Percentiles rank a stretch among this genome's conserved stretches.
These are phyloP conservation scores for Xiphophorus maculatus DNA, from an alignment of 2,113 vertebrate genomes.

Conservation along the genomic window DNA sequence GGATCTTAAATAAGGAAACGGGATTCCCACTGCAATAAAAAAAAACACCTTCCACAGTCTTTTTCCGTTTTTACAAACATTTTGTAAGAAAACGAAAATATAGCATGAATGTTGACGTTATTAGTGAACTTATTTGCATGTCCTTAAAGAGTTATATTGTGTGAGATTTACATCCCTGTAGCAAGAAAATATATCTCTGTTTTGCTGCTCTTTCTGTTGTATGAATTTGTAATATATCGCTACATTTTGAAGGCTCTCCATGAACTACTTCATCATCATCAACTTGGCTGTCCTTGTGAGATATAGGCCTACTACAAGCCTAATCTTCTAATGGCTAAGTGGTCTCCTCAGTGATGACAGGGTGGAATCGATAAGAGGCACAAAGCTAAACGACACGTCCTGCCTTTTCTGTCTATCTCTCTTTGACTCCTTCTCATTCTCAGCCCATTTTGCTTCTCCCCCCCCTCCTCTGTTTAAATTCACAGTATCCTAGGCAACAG, in stretches of 20 bases:
- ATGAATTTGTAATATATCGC: constrained; percentile 17
- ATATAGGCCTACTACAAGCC: constrained; percentile 42
- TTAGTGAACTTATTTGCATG: constrained; percentile 5
- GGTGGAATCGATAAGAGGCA: constrained; percentile 61
- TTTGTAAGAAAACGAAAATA: neutral
- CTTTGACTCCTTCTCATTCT: constrained; percentile 25
- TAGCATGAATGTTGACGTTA: constrained; percentile 26
- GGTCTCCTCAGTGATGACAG: constrained; percentile 55
- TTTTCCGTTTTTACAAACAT: neutral
- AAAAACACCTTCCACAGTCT: neutral
- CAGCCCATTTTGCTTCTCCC: constrained; percentile 24
- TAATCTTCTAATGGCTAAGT: constrained; percentile 70
- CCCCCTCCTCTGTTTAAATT: constrained; percentile 45
- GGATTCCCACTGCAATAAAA: no score
- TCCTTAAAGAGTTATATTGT: constrained; percentile 30
- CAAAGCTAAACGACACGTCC: constrained; percentile 58
- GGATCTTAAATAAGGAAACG: no score
- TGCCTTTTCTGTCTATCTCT: constrained; percentile 41
- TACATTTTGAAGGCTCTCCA: constrained; percentile 18
- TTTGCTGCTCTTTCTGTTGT: constrained; percentile 19
- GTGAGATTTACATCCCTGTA: constrained; percentile 50
- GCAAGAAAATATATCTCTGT: constrained; percentile 32
- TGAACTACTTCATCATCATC: constrained; percentile 1
- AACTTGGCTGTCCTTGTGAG: constrained; percentile 43
- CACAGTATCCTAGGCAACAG: constrained; percentile 66